phyloP scores from a whole-genome alignment of 2,888 invertebrate species.

The Epinotia bilunana region DNA sequence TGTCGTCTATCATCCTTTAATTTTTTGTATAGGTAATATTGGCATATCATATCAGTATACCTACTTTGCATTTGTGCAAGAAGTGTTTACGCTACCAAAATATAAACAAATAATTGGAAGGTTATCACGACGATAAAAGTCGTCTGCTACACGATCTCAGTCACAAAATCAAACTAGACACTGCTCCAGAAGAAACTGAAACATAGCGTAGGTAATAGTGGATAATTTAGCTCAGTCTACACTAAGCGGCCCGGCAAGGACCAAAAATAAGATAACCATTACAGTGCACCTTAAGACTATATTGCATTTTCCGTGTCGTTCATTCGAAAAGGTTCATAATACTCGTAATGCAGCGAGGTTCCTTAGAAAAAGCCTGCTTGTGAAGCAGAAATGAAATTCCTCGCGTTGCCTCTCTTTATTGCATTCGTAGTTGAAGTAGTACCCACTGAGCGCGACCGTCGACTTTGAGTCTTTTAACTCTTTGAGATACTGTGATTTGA shows the following conservation, averaged over 20 bases:
- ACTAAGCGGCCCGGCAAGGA: neutral
- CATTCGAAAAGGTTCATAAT: constrained; percentile 14
- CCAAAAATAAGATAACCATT: neutral
- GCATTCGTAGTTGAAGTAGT: constrained; percentile 26
- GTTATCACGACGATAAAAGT: neutral
- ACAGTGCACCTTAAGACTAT: neutral
- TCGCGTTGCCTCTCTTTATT: constrained; percentile 39
- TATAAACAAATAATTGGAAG: neutral
- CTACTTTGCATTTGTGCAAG: too few relatives aligned
- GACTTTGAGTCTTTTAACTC: constrained; percentile 17
- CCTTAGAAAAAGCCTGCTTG: constrained; percentile 19
- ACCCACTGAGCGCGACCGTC: constrained; percentile 7
- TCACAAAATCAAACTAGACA: neutral
- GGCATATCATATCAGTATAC: too few relatives aligned
- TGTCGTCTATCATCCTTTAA: too few relatives aligned
- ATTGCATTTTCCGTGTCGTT: constrained; percentile 15
- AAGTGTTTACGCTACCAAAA: too few relatives aligned
- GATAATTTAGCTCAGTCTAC: neutral
- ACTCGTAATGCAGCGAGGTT: constrained; percentile 5
- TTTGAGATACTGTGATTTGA: constrained; percentile 11
- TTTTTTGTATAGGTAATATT: too few relatives aligned
- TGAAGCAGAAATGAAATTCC: constrained; percentile 38
- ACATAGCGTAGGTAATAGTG: neutral
- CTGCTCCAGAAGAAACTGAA: neutral
- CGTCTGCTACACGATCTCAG: too few relatives aligned